These are phyloP conservation scores for Channa argus DNA, from an alignment of 2,113 vertebrate species.

Conservation along the genomic window DNA sequence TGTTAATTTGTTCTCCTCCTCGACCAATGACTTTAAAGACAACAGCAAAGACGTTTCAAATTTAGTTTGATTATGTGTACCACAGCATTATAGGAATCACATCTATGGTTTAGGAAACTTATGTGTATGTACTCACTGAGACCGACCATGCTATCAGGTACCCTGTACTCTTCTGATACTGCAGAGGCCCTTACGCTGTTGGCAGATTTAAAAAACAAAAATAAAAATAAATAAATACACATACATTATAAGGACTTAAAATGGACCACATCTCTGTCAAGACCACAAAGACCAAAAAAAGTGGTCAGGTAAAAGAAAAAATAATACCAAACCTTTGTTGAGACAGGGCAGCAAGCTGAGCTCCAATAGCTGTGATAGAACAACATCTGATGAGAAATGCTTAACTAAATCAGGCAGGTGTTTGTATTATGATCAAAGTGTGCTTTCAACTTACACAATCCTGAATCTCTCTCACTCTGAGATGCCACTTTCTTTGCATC, in stretches of 20 bases:
- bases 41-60: slow-evolving; percentile 19
- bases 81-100: background rate
- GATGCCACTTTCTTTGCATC: slow-evolving; percentile 95
- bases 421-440: slow-evolving; percentile 9
- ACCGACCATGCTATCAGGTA: slow-evolving; percentile 95
- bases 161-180: slow-evolving; percentile 90
- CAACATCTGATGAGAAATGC: slow-evolving; percentile 50
- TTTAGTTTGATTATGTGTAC: slow-evolving; percentile 2
- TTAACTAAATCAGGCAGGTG: background rate
- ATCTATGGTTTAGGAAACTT: background rate
- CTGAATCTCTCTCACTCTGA: slow-evolving; percentile 89
- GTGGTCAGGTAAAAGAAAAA: background rate
- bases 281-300: background rate
- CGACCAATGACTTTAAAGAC: slow-evolving; percentile 89
- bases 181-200: slow-evolving; percentile 81
- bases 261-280: background rate
- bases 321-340: slow-evolving; percentile 80
- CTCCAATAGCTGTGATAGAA: slow-evolving; percentile 84
- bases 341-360: slow-evolving; percentile 90
- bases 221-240: background rate
- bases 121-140: slow-evolving; percentile 88
- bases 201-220: slow-evolving; percentile 1
- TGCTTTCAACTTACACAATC: slow-evolving; percentile 74
- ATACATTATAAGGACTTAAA: background rate
- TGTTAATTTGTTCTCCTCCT: slow-evolving; percentile 95